Evolutionary conservation across 1,140 invertebrate species (phyloP), one percentile per base, ranked within the genome.

Genomic region (Bicyclus anynana): DNA sequence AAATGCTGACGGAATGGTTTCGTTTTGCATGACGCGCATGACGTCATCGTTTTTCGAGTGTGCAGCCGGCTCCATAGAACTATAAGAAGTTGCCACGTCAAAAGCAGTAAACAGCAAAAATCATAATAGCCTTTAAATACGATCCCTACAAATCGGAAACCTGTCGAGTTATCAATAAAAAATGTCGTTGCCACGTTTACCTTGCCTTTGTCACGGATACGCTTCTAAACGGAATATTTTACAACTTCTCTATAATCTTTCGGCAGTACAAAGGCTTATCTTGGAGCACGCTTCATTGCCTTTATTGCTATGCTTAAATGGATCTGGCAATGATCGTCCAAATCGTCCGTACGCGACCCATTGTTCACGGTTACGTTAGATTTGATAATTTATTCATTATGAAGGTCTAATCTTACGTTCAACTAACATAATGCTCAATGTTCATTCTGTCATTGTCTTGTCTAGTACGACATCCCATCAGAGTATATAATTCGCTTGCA

Each of bases 311-410:
- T 44, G 40, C 40, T 44, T 9, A 44, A 44, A 21, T 44, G 40
- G 18, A 44, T 20, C 40, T 44, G 40, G 40, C 40, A 44, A 21
- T 44, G 40, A 44, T 23, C 12, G 33, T 47, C 21, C 51, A 50
- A 44, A 21, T 18, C 29, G 51, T 14, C 38, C 48, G 20, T 5
- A 38, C 35, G 33, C 14, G 13, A 23, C 47, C 59, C 61, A 75
- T 69, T 80, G 72, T 76, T 61, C 72, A 68, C 62, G 50, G 62
- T 69, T 64, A 72, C 67, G 65, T 53, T 62, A 59, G 51, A 67
- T 78, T 72, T 69, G 51, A 72, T 73, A 72, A 77, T 73, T 69
- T 60, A 61, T 62, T 62, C 51, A 38, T 47, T 56, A 37, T 33
- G 13, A 47, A 48, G 57, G 26, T 16, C 49, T 48, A 38, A 51